Evolutionary conservation across 2,888 invertebrate genomes (phyloP), one percentile per base, ranked within the genome.

Genomic region (Eupeodes latifasciatus): DNA sequence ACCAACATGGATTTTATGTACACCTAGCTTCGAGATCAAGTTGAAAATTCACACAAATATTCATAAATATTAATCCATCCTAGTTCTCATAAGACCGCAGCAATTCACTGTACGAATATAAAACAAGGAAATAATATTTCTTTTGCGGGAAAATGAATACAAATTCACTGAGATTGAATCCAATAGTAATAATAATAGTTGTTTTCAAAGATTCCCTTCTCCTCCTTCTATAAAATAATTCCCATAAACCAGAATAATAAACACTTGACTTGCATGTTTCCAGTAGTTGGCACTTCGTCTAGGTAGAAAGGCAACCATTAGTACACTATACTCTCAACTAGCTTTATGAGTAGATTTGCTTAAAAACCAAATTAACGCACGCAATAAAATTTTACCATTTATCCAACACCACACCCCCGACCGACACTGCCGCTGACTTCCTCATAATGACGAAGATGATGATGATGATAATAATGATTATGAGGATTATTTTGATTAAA

Each of bases 351-450:
- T 74, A 61, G 72, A 69, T 69, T 85, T 81, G 61, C 49, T 69
- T 78, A 62, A 67, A 85, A 81, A 27, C 59, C 81, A 88, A 88
- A 88, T 88, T 81, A 88, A 81, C 78, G 81, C 88, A 88, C 88
- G 88, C 88, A 85, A 88, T 57, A 71, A 59, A 71, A 61, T 47
- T 67, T 67, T 49, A 47, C 66, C 57, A 47, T 27, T 61, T 57
- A 59, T 59, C 9, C 40, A 40, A 2, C 57, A 27, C 10, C 11
- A 19, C 4, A 10, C 19, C n/a, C 12, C 0, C 78, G 0, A 40
- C 59, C 69, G 27, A 27, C 59, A 2, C 59, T 19, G 12, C 61
- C 16, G 1, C 12, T 44, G 5, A 36, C 59, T 51, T 10, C 34
- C 9, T 40, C 40, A 7, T 9, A 40, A 40, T 55, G 14, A 19